Percentiles rank a stretch among this genome's conserved stretches.
These are phyloP conservation scores for Medauroidea extradentata DNA, from an alignment of 1,140 invertebrate genomes.

Conservation along the genomic window DNA sequence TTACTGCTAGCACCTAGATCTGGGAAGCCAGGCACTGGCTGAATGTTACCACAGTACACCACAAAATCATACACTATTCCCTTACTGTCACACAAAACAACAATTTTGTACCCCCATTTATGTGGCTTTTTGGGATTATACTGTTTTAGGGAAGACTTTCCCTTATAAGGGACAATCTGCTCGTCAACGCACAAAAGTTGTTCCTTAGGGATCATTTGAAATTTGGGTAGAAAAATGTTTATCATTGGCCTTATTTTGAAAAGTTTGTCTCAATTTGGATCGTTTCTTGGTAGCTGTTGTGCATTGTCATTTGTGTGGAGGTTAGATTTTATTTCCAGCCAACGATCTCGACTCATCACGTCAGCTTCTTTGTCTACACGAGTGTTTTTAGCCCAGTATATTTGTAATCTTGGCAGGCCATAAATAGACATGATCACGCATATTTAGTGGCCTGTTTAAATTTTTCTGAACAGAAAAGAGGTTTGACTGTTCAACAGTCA, in stretches of 20 bases:
- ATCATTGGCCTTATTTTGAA: constrained; percentile 1
- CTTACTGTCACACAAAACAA: constrained; percentile 32
- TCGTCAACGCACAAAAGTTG: neutral
- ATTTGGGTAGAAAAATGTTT: neutral
- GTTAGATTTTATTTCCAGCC: neutral
- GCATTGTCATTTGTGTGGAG: constrained; percentile 3
- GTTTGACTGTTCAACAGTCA: constrained; percentile 20
- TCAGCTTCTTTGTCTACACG: neutral
- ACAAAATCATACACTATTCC: constrained; percentile 43
- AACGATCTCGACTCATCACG: neutral
- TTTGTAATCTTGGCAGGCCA: neutral
- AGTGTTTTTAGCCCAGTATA: neutral
- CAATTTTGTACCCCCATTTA: constrained; percentile 45
- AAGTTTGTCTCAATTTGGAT: neutral
- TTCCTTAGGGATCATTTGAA: neutral
- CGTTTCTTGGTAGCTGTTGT: neutral
- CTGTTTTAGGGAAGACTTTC: constrained; percentile 40
- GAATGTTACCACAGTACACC: constrained; percentile 36
- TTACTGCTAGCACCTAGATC: constrained; percentile 26
- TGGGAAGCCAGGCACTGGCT: constrained; percentile 9
- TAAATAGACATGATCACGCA: neutral
- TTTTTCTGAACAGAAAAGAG: constrained; percentile 4
- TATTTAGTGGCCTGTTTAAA: neutral
- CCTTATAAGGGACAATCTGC: constrained; percentile 43
- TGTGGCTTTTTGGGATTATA: constrained; percentile 41